Evolutionary conservation across 2,888 invertebrate genomes (phyloP).

Genomic region (Luperina testacea): DNA sequence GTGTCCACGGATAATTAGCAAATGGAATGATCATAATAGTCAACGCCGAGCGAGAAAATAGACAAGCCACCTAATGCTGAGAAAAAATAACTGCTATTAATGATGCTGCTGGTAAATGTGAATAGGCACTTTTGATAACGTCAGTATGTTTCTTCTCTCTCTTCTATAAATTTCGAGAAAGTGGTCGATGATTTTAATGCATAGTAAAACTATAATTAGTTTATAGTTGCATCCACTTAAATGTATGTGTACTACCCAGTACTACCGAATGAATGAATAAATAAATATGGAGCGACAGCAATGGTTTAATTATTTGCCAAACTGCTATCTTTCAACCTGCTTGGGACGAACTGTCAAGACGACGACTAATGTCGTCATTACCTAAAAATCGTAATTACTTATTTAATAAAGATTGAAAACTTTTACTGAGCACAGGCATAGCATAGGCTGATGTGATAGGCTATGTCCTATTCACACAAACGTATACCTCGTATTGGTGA

Average conservation of each 20-base stretch:
- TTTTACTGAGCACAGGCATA: no score
- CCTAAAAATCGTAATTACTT: not conserved
- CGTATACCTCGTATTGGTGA: not conserved
- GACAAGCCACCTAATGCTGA: not conserved
- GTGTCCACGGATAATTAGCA: not conserved
- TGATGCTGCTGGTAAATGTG: no score
- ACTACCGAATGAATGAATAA: no score
- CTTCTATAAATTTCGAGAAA: no score
- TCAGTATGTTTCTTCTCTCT: no score
- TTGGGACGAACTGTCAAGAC: not conserved
- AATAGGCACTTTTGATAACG: no score
- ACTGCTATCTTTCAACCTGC: not conserved
- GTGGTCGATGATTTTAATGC: no score
- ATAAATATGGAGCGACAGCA: not conserved
- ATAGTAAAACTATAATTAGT: no score
- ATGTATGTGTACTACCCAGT: no score
- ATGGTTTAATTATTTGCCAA: not conserved
- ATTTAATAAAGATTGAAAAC: not conserved
- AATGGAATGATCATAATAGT: slow-evolving; percentile 13
- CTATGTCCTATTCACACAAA: not conserved
- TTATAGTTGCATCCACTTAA: no score
- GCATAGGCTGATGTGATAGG: not conserved
- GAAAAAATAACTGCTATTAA: no score
- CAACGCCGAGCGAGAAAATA: not conserved
- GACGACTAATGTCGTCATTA: not conserved